Conservation (phyloP, 2,797 vertebrate genomes). For the Rhinophrynus dorsalis region DNA sequence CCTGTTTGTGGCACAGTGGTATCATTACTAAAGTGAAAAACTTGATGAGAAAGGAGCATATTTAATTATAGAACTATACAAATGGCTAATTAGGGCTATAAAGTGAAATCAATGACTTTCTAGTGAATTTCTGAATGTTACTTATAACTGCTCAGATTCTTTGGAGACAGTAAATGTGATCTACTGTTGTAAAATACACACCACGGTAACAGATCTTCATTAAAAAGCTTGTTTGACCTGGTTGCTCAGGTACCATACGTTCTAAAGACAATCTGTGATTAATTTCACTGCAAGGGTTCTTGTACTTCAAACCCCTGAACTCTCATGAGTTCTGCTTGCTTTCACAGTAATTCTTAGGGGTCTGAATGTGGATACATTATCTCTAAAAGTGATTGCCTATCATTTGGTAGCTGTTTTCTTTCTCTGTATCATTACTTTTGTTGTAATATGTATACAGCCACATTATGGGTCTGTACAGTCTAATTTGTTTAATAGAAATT, state of each 20-base stretch:
- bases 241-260: conserved; percentile 79
- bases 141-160: conserved; percentile 76
- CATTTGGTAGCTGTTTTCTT: conserved; percentile 52
- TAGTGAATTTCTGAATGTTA: conserved; percentile 79
- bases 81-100: conserved; percentile 84
- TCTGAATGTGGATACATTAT: conserved; percentile 61
- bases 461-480: conserved; percentile 58
- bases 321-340: conserved; percentile 65
- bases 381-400: conserved; percentile 52
- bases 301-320: conserved; percentile 63
- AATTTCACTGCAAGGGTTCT: conserved; percentile 69
- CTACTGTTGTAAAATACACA: conserved; percentile 57
- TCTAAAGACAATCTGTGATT: conserved; percentile 68
- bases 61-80: conserved; percentile 87
- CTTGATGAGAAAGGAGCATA: conserved; percentile 84
- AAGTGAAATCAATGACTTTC: conserved; percentile 83
- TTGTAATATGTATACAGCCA: conserved; percentile 47
- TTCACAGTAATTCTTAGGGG: conserved; percentile 63
- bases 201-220: conserved; percentile 73
- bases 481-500: conserved; percentile 51
- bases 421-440: conserved; percentile 52
- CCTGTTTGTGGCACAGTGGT: conserved; percentile 84
- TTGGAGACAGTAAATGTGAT: conserved; percentile 78
- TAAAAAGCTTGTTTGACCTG: conserved; percentile 73
- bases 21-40: conserved; percentile 84